Evolutionary conservation across 2,888 invertebrate species (phyloP).

Genomic region (Zaprionus obscuricornis): DNA sequence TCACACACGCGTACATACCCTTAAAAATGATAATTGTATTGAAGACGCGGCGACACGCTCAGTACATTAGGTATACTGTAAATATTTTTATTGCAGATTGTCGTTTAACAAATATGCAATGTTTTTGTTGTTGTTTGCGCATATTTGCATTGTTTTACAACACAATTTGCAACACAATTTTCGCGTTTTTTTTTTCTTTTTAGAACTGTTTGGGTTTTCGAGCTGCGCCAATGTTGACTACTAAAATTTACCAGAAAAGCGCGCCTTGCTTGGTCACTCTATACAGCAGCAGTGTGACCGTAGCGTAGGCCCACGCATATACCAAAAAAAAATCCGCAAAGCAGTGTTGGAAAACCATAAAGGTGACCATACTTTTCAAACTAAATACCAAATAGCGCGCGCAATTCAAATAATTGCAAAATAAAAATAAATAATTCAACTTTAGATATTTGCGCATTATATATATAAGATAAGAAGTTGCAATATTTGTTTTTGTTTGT

Average conservation of each 20-base stretch:
- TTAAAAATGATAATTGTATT: conserved; percentile 32
- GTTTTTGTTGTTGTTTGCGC: conserved; percentile 21
- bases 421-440: too few species aligned
- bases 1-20: conserved; percentile 29
- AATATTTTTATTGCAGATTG: conserved; percentile 21
- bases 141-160: conserved; percentile 32
- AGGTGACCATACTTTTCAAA: not conserved
- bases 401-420: not conserved
- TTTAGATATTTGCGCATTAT: too few species aligned
- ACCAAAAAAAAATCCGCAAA: not conserved
- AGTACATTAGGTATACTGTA: conserved; percentile 18
- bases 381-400: too few species aligned
- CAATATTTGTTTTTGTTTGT: too few species aligned
- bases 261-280: conserved; percentile 41
- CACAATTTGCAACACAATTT: conserved; percentile 19
- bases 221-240: conserved; percentile 39
- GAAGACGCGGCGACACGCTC: conserved; percentile 28
- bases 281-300: conserved; percentile 25
- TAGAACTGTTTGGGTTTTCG: conserved; percentile 35
- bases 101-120: conserved; percentile 21
- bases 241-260: conserved; percentile 47
- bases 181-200: conserved; percentile 1
- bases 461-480: too few species aligned
- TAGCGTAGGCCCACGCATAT: not conserved
- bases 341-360: conserved; percentile 15